Evolutionary conservation across 2,888 invertebrate genomes (phyloP).

Genomic region (Caenorhabditis virilis): DNA sequence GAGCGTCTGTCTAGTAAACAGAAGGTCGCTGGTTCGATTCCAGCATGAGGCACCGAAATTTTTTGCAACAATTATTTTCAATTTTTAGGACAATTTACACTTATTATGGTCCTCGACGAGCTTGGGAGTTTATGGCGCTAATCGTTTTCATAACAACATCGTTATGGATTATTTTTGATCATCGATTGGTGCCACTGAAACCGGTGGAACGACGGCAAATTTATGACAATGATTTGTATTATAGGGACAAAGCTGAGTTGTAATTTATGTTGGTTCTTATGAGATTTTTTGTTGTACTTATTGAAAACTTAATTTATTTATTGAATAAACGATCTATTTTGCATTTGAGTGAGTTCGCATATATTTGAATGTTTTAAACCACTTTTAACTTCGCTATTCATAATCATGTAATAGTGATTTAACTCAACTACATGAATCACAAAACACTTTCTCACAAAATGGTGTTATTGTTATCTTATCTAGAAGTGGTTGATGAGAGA

Average conservation of each 20-base stretch:
- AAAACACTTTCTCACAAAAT: too few species aligned
- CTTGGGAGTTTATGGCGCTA: conserved; percentile 27
- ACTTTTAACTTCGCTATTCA: too few species aligned
- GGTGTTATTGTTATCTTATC: too few species aligned
- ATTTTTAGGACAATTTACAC: too few species aligned
- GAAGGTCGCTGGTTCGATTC: conserved; percentile 66
- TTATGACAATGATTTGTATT: conserved; percentile 23
- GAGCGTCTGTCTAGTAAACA: conserved; percentile 66
- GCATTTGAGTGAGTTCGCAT: too few species aligned
- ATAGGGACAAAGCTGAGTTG: background rate
- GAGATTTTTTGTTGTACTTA: too few species aligned
- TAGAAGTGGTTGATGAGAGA: too few species aligned
- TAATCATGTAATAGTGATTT: too few species aligned
- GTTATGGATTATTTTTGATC: conserved; percentile 34
- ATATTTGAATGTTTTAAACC: too few species aligned
- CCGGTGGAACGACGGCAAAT: conserved; percentile 13
- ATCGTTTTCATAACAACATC: conserved; percentile 19
- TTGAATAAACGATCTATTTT: too few species aligned
- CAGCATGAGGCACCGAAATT: conserved; percentile 52
- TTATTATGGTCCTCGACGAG: conserved; percentile 22
- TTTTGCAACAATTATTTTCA: conserved; percentile 11
- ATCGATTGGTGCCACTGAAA: conserved; percentile 26
- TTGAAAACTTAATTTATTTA: too few species aligned
- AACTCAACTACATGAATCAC: too few species aligned
- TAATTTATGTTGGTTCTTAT: background rate